Conservation (phyloP, 2,113 vertebrate genomes). For the Pangasianodon gigas region DNA sequence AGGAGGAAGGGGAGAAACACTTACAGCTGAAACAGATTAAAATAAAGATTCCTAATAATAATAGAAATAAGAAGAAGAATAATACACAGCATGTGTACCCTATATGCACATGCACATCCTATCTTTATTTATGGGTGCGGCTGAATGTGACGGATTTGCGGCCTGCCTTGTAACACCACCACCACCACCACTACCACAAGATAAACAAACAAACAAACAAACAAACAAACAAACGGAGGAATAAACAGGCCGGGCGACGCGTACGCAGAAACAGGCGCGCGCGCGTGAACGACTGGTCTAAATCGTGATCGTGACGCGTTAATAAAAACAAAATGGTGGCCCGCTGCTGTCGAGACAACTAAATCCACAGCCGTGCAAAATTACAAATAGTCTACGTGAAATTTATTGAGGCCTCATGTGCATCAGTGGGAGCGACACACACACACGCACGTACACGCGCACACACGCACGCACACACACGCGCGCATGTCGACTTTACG, state of each 20-base stretch:
- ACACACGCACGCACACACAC: background rate
- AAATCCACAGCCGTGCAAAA: background rate
- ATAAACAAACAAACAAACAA: background rate
- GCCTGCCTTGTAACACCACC: background rate
- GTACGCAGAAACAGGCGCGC: background rate
- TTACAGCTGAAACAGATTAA: background rate
- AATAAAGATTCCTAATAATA: background rate
- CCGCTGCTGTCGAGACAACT: background rate
- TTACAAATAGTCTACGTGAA: background rate
- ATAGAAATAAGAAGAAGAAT: background rate
- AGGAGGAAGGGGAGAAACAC: background rate
- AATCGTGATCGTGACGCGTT: background rate
- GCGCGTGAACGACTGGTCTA: background rate
- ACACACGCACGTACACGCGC: background rate
- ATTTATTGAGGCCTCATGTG: background rate
- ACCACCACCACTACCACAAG: background rate
- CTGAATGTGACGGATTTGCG: background rate
- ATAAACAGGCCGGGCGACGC: background rate
- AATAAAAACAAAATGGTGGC: slow-evolving; percentile 6
- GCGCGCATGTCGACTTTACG: background rate
- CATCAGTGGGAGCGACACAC: background rate
- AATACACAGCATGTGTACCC: background rate
- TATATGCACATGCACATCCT: background rate
- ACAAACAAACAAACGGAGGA: background rate
- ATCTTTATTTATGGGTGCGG: slow-evolving; percentile 29